Evolutionary conservation across 2,888 invertebrate genomes (phyloP).

Genomic region (Andrena trimmerana): DNA sequence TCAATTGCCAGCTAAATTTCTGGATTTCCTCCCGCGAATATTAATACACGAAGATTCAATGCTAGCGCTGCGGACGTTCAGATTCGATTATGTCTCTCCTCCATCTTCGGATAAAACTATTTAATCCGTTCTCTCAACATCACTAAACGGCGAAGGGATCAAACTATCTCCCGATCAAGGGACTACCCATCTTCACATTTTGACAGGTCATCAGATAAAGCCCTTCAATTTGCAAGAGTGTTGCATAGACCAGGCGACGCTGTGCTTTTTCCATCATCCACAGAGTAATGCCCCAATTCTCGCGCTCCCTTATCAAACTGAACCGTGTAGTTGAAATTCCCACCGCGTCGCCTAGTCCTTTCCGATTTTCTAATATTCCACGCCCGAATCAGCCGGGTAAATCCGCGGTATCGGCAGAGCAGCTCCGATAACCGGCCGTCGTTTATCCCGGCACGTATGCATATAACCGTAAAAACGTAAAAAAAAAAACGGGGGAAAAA

Average conservation of each 20-base stretch:
- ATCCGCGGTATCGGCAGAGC: conserved; percentile 22
- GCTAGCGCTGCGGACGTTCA: neutral
- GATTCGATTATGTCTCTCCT: neutral
- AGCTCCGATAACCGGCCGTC: conserved; percentile 67
- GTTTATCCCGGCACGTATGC: conserved; percentile 67
- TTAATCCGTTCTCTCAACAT: no score
- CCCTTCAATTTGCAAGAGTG: no score
- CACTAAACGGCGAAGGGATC: no score
- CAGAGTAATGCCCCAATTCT: neutral
- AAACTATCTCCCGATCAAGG: no score
- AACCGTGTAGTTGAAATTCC: neutral
- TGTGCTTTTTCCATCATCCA: no score
- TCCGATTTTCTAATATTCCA: neutral
- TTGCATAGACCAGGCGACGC: no score
- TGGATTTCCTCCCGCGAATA: neutral
- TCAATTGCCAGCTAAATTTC: neutral
- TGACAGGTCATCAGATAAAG: no score
- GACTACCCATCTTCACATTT: no score
- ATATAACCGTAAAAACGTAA: conserved; percentile 77
- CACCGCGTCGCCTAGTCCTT: neutral
- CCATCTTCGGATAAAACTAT: neutral
- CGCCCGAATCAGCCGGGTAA: conserved; percentile 5
- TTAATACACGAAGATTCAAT: neutral
- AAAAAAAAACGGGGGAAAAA: conserved; percentile 58
- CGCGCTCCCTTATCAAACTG: neutral